phyloP scores from a whole-genome alignment of 2,113 vertebrate genomes.

The Phodopus roborovskii region DNA sequence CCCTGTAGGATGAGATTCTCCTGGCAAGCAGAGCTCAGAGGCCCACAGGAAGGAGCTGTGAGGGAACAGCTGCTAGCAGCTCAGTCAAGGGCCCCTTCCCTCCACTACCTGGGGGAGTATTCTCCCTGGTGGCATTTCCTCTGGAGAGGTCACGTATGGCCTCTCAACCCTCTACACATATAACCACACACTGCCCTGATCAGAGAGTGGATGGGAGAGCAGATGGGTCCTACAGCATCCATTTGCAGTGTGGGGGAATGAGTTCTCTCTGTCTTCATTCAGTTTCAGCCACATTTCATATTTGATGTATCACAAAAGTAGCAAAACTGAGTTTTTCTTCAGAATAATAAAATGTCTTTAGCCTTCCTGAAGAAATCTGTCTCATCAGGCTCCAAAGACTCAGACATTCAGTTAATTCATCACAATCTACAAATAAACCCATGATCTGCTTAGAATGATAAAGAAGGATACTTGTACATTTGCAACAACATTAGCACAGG shows the following conservation, averaged over 20 bases:
- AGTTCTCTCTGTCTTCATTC: slow-evolving; percentile 29
- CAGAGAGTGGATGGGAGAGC: not conserved
- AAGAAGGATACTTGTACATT: slow-evolving; percentile 42
- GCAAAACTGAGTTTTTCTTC: not conserved
- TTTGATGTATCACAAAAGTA: slow-evolving; percentile 38
- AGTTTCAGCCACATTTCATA: slow-evolving; percentile 15
- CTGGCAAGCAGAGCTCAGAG: slow-evolving; percentile 57
- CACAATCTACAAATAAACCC: slow-evolving; percentile 59
- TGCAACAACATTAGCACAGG: slow-evolving; percentile 18
- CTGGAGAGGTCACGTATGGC: slow-evolving; percentile 23
- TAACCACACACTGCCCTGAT: not conserved
- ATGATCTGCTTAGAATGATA: slow-evolving; percentile 55
- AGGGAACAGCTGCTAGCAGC: slow-evolving; percentile 4
- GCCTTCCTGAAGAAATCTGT: not conserved
- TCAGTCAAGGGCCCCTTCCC: not conserved
- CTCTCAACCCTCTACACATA: slow-evolving; percentile 16
- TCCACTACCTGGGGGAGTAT: not conserved
- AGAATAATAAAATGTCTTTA: not conserved
- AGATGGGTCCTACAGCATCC: slow-evolving; percentile 30
- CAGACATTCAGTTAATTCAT: slow-evolving; percentile 29
- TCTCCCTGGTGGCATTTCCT: not conserved
- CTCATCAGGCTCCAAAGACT: slow-evolving; percentile 28
- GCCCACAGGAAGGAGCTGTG: not conserved
- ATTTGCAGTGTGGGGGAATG: not conserved
- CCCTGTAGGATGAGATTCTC: slow-evolving; percentile 18